Base-by-base conservation (phyloP, 2,113 vertebrate genomes). In the Lepus americanus region DNA sequence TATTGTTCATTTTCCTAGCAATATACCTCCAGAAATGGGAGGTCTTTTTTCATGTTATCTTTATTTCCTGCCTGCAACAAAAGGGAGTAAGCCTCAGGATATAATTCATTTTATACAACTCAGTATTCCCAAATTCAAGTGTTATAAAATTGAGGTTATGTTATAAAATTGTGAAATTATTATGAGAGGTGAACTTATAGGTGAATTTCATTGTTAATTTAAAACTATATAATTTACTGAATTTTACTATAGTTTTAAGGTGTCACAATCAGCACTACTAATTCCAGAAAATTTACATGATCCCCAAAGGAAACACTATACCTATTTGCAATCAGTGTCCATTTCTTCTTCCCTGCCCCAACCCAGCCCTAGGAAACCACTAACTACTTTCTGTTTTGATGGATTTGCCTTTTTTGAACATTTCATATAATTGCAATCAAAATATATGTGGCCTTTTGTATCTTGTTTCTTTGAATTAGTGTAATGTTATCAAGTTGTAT, bases 1-100 rank as follows among this genome's bases (percentile, higher is more conserved):
- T 55, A 92, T 95, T 94, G 39, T 74, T 88, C 4, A 33, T 87
- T 93, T 94, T 73, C n/a, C 25, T 72, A 29, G 19, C 27, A 67
- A 17, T 78, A 39, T 25, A 49, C 39, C 11, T 89, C 25, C 12
- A 5, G 6, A 44, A 44, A 44, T 44, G 44, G 44, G 44, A 44
- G 44, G 44, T 44, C 44, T 44, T 44, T 44, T 7, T 44, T 44
- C 36, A 31, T 93, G 39, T 64, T 49, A 20, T 85, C 39, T 94
- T 70, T 61, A 5, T 63, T 89, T 55, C 31, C 1, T 33, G 23
- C 27, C 11, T 64, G 13, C 6, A 67, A 51, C 23, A 59, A 0
- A 33, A 13, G 44, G 66, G 31, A 87, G 4, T 67, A 20, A 8
- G 76, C 3, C 36, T 31, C 64, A 74, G 76, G 72, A 51, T 14